Evolutionary conservation across 2,888 invertebrate genomes (phyloP).

Genomic region (Protophormia terraenovae): DNA sequence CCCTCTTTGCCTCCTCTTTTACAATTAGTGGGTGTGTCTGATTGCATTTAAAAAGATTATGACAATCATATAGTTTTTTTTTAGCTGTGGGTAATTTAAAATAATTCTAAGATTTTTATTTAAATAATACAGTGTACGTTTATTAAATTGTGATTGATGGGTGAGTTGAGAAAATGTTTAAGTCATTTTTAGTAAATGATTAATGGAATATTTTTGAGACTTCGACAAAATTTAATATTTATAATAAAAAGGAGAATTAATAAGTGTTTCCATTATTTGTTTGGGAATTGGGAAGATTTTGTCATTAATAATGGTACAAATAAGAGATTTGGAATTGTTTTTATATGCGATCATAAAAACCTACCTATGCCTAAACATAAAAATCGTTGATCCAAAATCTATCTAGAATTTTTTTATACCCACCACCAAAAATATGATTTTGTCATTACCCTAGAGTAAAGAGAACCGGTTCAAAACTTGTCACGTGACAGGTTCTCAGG

Average conservation of each 20-base stretch:
- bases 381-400: no score
- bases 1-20: not conserved
- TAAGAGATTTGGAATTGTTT: no score
- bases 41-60: constrained; percentile 50
- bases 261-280: no score
- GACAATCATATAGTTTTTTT: not conserved
- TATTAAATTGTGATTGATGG: not conserved
- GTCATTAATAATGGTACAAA: no score
- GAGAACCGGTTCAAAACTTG: no score
- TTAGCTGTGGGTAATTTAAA: not conserved
- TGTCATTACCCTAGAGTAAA: no score
- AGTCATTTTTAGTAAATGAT: not conserved
- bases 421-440: no score
- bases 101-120: not conserved
- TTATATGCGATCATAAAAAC: no score
- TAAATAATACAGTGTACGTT: not conserved
- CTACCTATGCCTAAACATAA: no score
- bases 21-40: constrained; percentile 69
- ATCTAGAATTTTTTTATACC: no score
- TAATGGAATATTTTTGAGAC: not conserved
- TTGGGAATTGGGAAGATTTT: no score
- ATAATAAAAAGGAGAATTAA: not conserved
- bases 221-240: not conserved
- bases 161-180: not conserved
- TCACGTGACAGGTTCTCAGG: no score